Percentiles rank a stretch among this genome's conserved stretches.
Evolutionary conservation across 1,140 invertebrate species (phyloP).

Genomic region (Drosophila eugracilis): DNA sequence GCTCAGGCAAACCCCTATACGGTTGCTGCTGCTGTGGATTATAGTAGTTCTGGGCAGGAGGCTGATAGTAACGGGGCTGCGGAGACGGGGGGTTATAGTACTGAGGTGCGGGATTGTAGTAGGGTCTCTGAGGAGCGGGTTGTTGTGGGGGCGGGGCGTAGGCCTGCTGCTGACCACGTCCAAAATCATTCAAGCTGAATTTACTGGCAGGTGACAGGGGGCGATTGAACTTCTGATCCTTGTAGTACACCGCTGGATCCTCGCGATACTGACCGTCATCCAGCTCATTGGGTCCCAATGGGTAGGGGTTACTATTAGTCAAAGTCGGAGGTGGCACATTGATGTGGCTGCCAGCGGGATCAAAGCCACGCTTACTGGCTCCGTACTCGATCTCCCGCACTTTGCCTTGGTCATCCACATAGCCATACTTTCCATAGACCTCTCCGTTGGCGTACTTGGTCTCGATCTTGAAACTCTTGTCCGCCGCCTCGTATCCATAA

Average conservation of each 20-base stretch:
- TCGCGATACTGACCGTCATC: constrained; percentile 94
- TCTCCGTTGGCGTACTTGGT: constrained; percentile 93
- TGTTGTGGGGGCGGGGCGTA: constrained; percentile 56
- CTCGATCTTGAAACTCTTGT: constrained; percentile 97
- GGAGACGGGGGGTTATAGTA: constrained; percentile 65
- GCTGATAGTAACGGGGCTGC: constrained; percentile 84
- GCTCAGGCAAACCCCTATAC: constrained; percentile 56
- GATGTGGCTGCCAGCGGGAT: constrained; percentile 91
- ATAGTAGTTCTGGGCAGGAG: constrained; percentile 72
- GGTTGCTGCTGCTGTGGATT: constrained; percentile 72
- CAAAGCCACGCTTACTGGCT: constrained; percentile 94
- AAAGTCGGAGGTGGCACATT: constrained; percentile 91
- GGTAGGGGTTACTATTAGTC: constrained; percentile 85
- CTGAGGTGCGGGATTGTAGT: constrained; percentile 75
- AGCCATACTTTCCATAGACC: constrained; percentile 89
- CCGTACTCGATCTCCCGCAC: constrained; percentile 94
- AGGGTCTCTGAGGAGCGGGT: constrained; percentile 63
- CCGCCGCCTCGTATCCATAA: constrained; percentile 94
- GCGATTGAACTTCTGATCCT: constrained; percentile 89
- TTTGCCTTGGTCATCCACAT: constrained; percentile 91
- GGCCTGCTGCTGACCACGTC: constrained; percentile 54
- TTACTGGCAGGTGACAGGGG: constrained; percentile 73
- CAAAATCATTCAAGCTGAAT: constrained; percentile 70
- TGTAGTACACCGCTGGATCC: constrained; percentile 91
- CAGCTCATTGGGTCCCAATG: constrained; percentile 88